Conservation (phyloP, 2,113 vertebrate species). For the Gracilinanus agilis region DNA sequence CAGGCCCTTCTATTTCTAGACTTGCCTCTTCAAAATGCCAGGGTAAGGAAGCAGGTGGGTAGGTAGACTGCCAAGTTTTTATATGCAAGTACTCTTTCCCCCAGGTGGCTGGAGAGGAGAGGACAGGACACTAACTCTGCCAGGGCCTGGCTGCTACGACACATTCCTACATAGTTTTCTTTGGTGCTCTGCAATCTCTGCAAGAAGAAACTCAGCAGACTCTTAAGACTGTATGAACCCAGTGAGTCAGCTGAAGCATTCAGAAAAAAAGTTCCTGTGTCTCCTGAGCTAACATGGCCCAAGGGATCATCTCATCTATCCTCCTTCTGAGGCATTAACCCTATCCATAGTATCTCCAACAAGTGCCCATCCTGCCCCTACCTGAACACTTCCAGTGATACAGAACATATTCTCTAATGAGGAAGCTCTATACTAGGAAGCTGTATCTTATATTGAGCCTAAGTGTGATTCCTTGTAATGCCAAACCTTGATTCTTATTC, state of each 20-base stretch:
- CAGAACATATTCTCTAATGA: neutral
- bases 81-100: neutral
- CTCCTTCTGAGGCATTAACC: neutral
- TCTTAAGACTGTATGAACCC: neutral
- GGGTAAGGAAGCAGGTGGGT: neutral
- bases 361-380: neutral
- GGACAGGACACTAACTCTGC: neutral
- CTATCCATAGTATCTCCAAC: neutral
- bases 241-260: neutral
- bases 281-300: neutral
- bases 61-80: neutral
- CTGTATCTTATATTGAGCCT: neutral
- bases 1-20: constrained; percentile 37
- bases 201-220: neutral
- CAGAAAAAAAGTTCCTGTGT: neutral
- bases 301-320: neutral
- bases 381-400: neutral
- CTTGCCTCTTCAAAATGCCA: constrained; percentile 17
- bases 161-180: neutral
- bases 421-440: neutral
- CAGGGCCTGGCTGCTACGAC: neutral
- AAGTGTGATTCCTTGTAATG: neutral
- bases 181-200: neutral
- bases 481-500: neutral
- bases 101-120: constrained; percentile 15